Conservation (phyloP, 2,113 vertebrate genomes). For the Spilogale gracilis region DNA sequence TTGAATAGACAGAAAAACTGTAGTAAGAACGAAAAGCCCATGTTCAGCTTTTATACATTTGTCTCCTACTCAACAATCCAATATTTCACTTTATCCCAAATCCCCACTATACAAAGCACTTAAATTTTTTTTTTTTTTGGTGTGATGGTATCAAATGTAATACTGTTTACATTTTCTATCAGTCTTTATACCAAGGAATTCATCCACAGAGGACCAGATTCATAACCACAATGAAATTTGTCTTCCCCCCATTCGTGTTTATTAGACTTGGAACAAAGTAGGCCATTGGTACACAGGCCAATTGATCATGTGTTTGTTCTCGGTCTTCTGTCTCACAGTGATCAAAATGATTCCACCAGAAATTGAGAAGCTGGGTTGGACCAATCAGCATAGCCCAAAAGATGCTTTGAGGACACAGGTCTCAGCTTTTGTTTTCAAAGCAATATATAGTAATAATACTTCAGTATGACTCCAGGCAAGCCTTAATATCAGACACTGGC, state of each 20-base stretch:
- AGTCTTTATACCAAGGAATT: neutral
- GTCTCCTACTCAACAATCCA: neutral
- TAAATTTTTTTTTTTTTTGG: neutral
- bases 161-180: conserved; percentile 58
- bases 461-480: conserved; percentile 53
- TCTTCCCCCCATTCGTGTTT: neutral
- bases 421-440: conserved; percentile 65
- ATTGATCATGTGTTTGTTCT: conserved; percentile 22
- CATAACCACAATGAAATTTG: neutral
- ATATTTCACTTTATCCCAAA: neutral
- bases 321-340: neutral
- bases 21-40: neutral
- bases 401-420: conserved; percentile 15
- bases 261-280: conserved; percentile 35
- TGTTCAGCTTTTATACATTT: neutral
- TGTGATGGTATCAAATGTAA: conserved; percentile 32
- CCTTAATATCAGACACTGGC: conserved; percentile 47
- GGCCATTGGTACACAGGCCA: neutral
- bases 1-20: conserved; percentile 47
- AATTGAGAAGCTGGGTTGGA: neutral
- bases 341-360: conserved; percentile 38
- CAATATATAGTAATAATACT: conserved; percentile 64
- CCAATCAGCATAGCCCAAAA: neutral
- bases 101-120: neutral
- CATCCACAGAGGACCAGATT: neutral